A percentile compares a stretch with the other conserved stretches of the same genome.
Evolutionary conservation across 2,888 invertebrate genomes (phyloP).

Genomic region (Strigamia crassipes): DNA sequence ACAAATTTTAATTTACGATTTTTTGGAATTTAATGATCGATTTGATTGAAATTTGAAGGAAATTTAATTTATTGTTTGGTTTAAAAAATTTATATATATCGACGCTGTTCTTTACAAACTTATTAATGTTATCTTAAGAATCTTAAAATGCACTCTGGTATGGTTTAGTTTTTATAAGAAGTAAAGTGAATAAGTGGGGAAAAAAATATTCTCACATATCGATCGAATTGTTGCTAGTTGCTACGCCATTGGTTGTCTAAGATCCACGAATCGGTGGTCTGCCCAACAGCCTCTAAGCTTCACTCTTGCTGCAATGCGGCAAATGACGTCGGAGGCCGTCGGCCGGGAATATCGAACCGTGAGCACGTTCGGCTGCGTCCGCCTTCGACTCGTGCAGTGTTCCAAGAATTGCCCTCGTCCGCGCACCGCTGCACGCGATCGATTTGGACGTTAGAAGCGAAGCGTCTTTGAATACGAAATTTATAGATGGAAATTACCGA

Average conservation of each 20-base stretch:
- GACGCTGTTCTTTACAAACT: not conserved
- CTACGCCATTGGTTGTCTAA: not conserved
- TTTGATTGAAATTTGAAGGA: not conserved
- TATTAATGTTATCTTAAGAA: not conserved
- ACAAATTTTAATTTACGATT: not conserved
- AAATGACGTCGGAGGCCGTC: constrained; percentile 21
- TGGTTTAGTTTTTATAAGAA: not conserved
- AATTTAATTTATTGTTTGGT: not conserved
- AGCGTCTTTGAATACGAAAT: constrained; percentile 13
- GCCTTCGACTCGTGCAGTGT: not conserved
- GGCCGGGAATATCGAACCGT: constrained; percentile 16
- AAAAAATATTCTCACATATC: not conserved
- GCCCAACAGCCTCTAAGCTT: not conserved
- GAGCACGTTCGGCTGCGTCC: constrained; percentile 5
- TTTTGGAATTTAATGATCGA: not conserved
- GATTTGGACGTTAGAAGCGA: constrained; percentile 12
- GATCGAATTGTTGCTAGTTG: not conserved
- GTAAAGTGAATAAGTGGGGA: not conserved
- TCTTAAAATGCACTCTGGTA: not conserved
- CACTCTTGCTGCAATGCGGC: constrained; percentile 12
- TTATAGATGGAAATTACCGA: not conserved
- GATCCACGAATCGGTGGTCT: not conserved
- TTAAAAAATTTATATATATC: no score
- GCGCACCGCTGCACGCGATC: constrained; percentile 17
- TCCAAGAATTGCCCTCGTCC: constrained; percentile 1